Evolutionary conservation across 1,140 invertebrate genomes (phyloP).

Genomic region (Drosophila varians): DNA sequence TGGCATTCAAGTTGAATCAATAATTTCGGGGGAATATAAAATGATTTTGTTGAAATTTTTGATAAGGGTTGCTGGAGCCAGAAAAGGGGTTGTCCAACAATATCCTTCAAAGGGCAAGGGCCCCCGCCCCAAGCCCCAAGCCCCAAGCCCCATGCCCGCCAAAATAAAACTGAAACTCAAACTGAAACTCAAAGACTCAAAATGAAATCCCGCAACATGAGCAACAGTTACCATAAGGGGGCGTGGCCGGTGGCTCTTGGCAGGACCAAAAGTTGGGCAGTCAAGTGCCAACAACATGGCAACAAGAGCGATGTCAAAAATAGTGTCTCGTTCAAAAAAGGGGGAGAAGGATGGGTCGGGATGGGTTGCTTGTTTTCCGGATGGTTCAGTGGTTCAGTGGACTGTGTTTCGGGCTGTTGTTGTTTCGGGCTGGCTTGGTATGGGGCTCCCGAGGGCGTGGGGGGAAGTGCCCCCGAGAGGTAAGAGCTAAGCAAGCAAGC

Average conservation of each 20-base stretch:
- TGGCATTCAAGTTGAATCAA: slow-evolving; percentile 43
- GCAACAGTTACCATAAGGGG: slow-evolving; percentile 42
- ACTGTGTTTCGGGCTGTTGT: background rate
- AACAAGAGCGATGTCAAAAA: slow-evolving; percentile 30
- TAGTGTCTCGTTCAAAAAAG: slow-evolving; percentile 28
- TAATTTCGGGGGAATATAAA: slow-evolving; percentile 27
- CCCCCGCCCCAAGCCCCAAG: too few species aligned
- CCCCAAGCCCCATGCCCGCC: too few species aligned
- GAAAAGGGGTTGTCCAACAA: background rate
- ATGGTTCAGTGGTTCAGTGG: background rate
- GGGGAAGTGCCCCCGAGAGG: too few species aligned
- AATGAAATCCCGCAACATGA: slow-evolving; percentile 20
- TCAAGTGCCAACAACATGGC: slow-evolving; percentile 39
- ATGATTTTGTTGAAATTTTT: slow-evolving; percentile 46
- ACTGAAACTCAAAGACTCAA: background rate
- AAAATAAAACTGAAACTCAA: too few species aligned
- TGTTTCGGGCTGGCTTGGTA: background rate
- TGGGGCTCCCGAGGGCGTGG: too few species aligned
- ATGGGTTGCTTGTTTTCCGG: slow-evolving; percentile 1
- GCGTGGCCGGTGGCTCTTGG: background rate
- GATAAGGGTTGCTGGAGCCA: slow-evolving; percentile 33
- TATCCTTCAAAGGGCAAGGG: slow-evolving; percentile 7
- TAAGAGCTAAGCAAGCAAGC: slow-evolving; percentile 18
- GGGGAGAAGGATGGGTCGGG: background rate
- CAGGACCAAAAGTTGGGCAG: slow-evolving; percentile 12